phyloP scores from a whole-genome alignment of 2,113 vertebrate genomes.

The Hypanus sabinus region DNA sequence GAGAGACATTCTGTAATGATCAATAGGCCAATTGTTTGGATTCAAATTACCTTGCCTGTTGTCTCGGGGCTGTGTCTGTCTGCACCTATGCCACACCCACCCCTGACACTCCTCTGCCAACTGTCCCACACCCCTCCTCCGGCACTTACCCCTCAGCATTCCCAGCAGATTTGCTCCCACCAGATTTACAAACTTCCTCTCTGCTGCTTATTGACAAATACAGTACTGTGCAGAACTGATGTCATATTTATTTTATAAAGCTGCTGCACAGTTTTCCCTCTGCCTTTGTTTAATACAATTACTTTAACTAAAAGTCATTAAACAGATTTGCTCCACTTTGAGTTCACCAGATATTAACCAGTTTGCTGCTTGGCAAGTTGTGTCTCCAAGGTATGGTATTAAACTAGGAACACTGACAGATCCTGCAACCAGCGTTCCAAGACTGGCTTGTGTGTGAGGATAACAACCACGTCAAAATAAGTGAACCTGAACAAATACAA shows the following conservation, averaged over 20 bases:
- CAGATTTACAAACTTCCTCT: too few species aligned
- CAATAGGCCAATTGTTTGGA: too few species aligned
- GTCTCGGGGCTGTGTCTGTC: too few species aligned
- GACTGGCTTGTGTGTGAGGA: neutral
- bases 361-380: neutral
- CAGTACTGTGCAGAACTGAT: neutral
- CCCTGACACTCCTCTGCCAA: too few species aligned
- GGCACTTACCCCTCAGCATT: too few species aligned
- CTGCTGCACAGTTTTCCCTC: neutral
- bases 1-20: too few species aligned
- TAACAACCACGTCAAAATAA: neutral
- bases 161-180: too few species aligned
- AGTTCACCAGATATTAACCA: neutral
- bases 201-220: too few species aligned
- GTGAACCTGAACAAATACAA: neutral
- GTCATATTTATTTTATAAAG: neutral
- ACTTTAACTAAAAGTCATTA: neutral
- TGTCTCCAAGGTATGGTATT: neutral
- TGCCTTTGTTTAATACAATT: neutral
- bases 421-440: neutral
- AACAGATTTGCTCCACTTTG: neutral
- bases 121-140: too few species aligned
- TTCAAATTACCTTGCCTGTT: too few species aligned
- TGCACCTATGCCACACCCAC: too few species aligned
- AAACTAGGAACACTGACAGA: neutral